Conservation (phyloP, 2,113 vertebrate species). For the Procavia capensis region DNA sequence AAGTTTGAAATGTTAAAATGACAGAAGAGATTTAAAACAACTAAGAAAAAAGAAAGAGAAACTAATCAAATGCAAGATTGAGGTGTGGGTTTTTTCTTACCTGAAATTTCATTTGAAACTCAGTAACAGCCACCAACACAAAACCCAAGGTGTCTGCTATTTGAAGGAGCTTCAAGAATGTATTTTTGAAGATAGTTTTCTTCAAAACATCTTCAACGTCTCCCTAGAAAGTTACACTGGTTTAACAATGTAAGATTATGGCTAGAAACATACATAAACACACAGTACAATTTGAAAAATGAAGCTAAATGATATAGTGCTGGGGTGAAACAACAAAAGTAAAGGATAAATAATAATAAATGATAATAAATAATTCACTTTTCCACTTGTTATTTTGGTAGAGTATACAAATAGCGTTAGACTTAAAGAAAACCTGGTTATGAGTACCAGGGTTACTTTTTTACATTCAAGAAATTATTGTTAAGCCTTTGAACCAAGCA, state of each 20-base stretch:
- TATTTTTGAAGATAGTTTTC: conserved; percentile 32
- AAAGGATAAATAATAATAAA: background rate
- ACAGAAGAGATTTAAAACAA: conserved; percentile 63
- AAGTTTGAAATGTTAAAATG: conserved; percentile 67
- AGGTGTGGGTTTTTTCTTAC: background rate
- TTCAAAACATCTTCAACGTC: background rate
- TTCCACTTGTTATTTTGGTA: background rate
- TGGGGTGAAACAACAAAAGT: background rate
- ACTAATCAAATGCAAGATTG: background rate
- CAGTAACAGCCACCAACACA: background rate
- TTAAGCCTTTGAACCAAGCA: conserved; percentile 39
- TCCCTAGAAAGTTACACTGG: background rate
- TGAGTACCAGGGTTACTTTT: background rate
- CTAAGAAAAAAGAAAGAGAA: conserved; percentile 19
- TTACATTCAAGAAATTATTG: conserved; percentile 54
- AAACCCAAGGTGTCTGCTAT: background rate
- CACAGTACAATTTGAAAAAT: background rate
- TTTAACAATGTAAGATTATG: background rate
- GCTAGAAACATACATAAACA: background rate
- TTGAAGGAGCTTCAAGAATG: background rate
- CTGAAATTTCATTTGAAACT: conserved; percentile 42
- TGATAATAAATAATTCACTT: conserved; percentile 13
- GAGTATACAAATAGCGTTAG: background rate
- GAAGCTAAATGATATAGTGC: background rate
- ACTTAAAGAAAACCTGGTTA: conserved; percentile 1